Conservation (phyloP, 1,140 invertebrate species). For the Gonioctena quinquepunctata region DNA sequence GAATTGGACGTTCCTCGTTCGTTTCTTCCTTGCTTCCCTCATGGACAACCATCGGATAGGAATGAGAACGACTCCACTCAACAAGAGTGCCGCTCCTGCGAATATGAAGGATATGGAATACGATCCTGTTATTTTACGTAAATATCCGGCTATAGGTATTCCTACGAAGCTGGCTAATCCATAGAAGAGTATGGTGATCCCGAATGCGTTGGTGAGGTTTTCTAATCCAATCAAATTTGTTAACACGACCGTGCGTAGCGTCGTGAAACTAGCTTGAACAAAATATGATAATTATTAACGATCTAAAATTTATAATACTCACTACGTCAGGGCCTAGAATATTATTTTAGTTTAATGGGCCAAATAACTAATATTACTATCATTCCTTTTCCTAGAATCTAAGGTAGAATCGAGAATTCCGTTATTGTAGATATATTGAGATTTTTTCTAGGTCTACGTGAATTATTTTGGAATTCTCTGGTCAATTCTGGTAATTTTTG, state of each 20-base stretch:
- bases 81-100: slow-evolving; percentile 65
- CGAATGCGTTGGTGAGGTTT: slow-evolving; percentile 95
- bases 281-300: too few relatives aligned
- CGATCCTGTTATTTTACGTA: slow-evolving; percentile 82
- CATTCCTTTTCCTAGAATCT: too few relatives aligned
- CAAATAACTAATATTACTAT: too few relatives aligned
- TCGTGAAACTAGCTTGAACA: slow-evolving; percentile 89
- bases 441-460: too few relatives aligned
- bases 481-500: too few relatives aligned
- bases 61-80: slow-evolving; percentile 44
- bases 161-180: slow-evolving; percentile 87
- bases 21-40: slow-evolving; percentile 22
- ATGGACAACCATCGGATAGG: slow-evolving; percentile 31
- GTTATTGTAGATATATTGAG: too few relatives aligned
- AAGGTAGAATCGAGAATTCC: too few relatives aligned
- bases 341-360: background rate
- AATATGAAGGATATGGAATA: slow-evolving; percentile 90
- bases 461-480: too few relatives aligned
- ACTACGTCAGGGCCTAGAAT: too few relatives aligned
- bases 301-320: too few relatives aligned
- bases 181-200: slow-evolving; percentile 89
- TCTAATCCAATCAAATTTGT: slow-evolving; percentile 95
- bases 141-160: slow-evolving; percentile 76
- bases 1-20: background rate
- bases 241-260: slow-evolving; percentile 93